Base-by-base conservation (phyloP, 2,888 invertebrate species). In the Diplolepis rosae region DNA sequence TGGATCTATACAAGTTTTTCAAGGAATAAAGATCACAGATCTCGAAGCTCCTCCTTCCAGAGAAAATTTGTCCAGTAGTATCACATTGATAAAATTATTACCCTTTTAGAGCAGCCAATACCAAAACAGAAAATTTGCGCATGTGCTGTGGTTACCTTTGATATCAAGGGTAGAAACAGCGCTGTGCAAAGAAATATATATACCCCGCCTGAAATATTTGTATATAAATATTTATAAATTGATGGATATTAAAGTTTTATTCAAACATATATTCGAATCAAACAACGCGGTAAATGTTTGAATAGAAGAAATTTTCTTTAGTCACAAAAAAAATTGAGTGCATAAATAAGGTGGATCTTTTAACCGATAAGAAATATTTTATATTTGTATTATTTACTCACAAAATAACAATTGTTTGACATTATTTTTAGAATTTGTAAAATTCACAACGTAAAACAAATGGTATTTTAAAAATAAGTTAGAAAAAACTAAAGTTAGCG, bases 101-200 rank as follows among this genome's bases (percentile, higher is more conserved):
- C 24, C 24, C 24, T 39, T 27, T n/a, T 15, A n/a, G 56, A 39
- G 39, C 24, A 61, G 9, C 61, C 61, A 61, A 61, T 61, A 11
- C 1, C 22, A 27, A n/a, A 3, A 7, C 9, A 61, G 61, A n/a
- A 61, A 39, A 27, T 39, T 22, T 6, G 61, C 39, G 61, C 61
- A 61, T 24, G 39, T 61, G 39, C 61, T 24, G n/a, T 61, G 1
- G 61, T n/a, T 39, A 9, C 61, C 35, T 15, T 39, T 61, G 24
- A 35, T 7, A 35, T 24, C 35, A n/a, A n/a, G 61, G 61, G 39
- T 42, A 24, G 13, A 22, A 24, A 6, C 61, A 61, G 61, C 39
- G 39, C 24, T 22, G 61, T 39, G 24, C n/a, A 1, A 42, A 61
- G 22, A 3, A 48, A 48, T 9, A 11, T 22, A 2, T 22, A 48